A percentile compares a stretch with the other conserved stretches of the same genome.
These are phyloP conservation scores for Mungos mungo DNA, from an alignment of 2,113 vertebrate genomes.

Conservation along the genomic window DNA sequence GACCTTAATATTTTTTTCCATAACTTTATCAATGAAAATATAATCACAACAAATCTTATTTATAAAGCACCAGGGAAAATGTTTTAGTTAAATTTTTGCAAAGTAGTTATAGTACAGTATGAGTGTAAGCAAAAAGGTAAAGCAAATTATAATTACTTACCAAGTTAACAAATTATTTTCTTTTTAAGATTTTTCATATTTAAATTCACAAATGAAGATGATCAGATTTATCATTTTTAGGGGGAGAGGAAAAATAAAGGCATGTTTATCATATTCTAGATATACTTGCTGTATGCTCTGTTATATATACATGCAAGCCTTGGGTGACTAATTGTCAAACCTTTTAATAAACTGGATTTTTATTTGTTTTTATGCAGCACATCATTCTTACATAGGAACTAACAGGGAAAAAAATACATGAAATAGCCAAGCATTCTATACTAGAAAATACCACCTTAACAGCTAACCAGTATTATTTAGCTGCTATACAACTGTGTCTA, in stretches of 20 bases:
- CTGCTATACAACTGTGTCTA: conserved; percentile 94
- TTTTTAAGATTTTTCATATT: conserved; percentile 79
- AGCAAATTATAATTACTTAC: conserved; percentile 82
- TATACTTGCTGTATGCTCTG: conserved; percentile 86
- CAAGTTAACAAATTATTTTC: conserved; percentile 82
- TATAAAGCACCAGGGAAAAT: conserved; percentile 82
- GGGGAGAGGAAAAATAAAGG: conserved; percentile 77
- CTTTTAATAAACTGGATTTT: conserved; percentile 88
- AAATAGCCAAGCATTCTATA: conserved; percentile 93
- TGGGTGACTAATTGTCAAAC: conserved; percentile 85
- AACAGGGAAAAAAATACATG: conserved; percentile 87
- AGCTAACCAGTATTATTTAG: conserved; percentile 94
- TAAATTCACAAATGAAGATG: conserved; percentile 80
- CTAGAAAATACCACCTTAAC: conserved; percentile 94
- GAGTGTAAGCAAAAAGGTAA: conserved; percentile 82
- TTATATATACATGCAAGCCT: conserved; percentile 84
- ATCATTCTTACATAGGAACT: conserved; percentile 89
- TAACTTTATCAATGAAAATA: conserved; percentile 13
- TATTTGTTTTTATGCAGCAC: conserved; percentile 88
- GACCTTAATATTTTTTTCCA: background rate
- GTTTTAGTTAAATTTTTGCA: conserved; percentile 92
- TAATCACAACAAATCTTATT: background rate
- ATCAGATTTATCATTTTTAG: conserved; percentile 81
- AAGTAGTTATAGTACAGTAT: conserved; percentile 88
- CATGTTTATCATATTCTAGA: conserved; percentile 85